Evolutionary conservation across 2,113 vertebrate genomes (phyloP), one percentile per base, ranked within the genome.

Genomic region (Malurus alboscapulatus): DNA sequence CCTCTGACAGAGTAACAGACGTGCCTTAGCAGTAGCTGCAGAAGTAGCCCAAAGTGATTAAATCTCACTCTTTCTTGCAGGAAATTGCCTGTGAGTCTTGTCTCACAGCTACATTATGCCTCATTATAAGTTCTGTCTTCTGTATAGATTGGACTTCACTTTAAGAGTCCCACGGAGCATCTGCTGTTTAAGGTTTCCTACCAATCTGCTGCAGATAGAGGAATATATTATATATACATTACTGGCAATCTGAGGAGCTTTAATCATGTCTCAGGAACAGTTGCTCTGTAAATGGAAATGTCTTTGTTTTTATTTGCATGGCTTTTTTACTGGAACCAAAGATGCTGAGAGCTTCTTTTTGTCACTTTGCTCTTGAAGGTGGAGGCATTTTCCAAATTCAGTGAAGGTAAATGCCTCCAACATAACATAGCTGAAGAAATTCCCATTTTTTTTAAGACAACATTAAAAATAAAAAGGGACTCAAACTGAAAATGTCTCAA

Each of bases 51-150:
- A 26, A 62, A 87, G 95, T 93, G 97, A 95, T 97, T 95, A 95
- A 95, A 96, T 97, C 95, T 96, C 93, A 71, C 87, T 92, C 91
- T 95, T 89, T 74, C 95, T 91, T 91, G 96, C 95, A 96, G 93
- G 91, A 97, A 97, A 96, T 92, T 42, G 89, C 89, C 90, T 92
- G 62, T 92, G 96, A 97, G 93, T 90, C 96, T 96, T 96, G 92
- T 94, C 94, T 97, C 93, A 90, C 95, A 88, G 87, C 93, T 95
- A 88, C 95, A 93, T 96, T 96, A 96, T 58, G 95, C 90, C 92
- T 97, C 94, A 92, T 97, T 97, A 94, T 48, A 95, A 95, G 86
- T 86, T 91, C 91, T 90, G 82, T 92, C 93, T 97, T 76, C 91
- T 80, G 17, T 82, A 66, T 84, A 82, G 69, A 86, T 68, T 84